Conservation (phyloP, 2,113 vertebrate genomes). For the Hemichromis elongatus region DNA sequence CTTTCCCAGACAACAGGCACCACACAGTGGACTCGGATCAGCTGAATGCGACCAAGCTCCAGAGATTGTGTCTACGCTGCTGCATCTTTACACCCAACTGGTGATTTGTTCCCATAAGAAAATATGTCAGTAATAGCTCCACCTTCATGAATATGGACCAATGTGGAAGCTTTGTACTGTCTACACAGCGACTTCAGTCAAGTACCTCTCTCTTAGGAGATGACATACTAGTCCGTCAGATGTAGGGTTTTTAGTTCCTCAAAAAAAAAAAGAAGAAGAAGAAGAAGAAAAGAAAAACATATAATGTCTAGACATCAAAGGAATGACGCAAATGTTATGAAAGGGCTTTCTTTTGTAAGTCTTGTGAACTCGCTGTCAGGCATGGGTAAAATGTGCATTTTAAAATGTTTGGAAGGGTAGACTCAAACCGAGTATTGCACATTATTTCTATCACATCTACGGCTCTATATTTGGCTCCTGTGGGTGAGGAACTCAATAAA, state of each 20-base stretch:
- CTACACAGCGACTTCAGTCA: slow-evolving; percentile 70
- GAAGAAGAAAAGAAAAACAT: slow-evolving; percentile 32
- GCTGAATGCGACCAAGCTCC: slow-evolving; percentile 46
- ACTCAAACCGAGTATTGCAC: slow-evolving; percentile 48
- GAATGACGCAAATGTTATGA: slow-evolving; percentile 74
- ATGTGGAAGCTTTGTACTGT: slow-evolving; percentile 66
- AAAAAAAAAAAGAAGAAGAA: background rate
- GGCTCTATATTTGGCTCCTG: slow-evolving; percentile 54
- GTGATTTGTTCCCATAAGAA: slow-evolving; percentile 75
- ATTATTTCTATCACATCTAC: slow-evolving; percentile 49
- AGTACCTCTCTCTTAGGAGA: slow-evolving; percentile 66
- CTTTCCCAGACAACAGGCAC: slow-evolving; percentile 10
- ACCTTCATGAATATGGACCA: slow-evolving; percentile 74
- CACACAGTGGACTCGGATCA: slow-evolving; percentile 41
- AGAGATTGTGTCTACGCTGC: slow-evolving; percentile 10
- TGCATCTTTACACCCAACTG: slow-evolving; percentile 39
- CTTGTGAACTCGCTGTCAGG: slow-evolving; percentile 62
- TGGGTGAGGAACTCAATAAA: slow-evolving; percentile 56
- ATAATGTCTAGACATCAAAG: slow-evolving; percentile 66
- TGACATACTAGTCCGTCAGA: slow-evolving; percentile 64
- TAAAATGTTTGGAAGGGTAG: slow-evolving; percentile 43
- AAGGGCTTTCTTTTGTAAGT: slow-evolving; percentile 66
- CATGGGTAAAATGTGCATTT: slow-evolving; percentile 52
- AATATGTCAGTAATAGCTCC: slow-evolving; percentile 74
- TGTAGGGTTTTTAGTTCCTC: slow-evolving; percentile 42